Evolutionary conservation across 2,888 invertebrate genomes (phyloP).

Genomic region (Cryptocephalus primarius): DNA sequence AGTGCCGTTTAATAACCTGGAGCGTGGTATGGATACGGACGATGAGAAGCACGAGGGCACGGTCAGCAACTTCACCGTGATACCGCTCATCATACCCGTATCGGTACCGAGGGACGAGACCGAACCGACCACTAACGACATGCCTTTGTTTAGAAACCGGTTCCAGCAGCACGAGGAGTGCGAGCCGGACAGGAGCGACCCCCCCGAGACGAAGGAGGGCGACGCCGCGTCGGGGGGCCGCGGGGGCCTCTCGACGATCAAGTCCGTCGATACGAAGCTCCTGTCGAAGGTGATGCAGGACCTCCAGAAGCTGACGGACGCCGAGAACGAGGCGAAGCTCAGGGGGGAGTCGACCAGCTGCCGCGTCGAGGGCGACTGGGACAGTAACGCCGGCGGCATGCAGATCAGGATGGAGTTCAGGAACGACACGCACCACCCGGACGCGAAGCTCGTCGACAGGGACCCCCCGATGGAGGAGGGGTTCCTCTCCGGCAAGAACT

Average conservation of each 20-base stretch:
- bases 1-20: slow-evolving; percentile 14
- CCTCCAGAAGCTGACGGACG: slow-evolving; percentile 9
- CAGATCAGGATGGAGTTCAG: slow-evolving; percentile 6
- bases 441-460: slow-evolving; percentile 6
- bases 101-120: slow-evolving; percentile 6
- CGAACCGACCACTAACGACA: background rate
- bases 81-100: slow-evolving; percentile 19
- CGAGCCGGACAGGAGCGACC: background rate
- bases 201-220: background rate
- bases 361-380: slow-evolving; percentile 12
- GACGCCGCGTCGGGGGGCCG: background rate
- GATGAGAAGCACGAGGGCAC: slow-evolving; percentile 2
- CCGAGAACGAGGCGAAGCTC: slow-evolving; percentile 8
- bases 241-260: background rate
- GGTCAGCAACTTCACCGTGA: slow-evolving; percentile 16
- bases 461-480: slow-evolving; percentile 19
- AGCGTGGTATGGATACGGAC: slow-evolving; percentile 7
- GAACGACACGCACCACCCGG: slow-evolving; percentile 1
- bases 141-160: background rate
- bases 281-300: slow-evolving; percentile 11
- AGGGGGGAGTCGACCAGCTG: slow-evolving; percentile 5
- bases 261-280: background rate
- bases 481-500: slow-evolving; percentile 21
- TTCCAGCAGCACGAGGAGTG: background rate
- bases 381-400: slow-evolving; percentile 12